A percentile compares a stretch with the other conserved stretches of the same genome.
These are phyloP conservation scores for Ia io DNA, from an alignment of 2,113 vertebrate species.

Conservation along the genomic window DNA sequence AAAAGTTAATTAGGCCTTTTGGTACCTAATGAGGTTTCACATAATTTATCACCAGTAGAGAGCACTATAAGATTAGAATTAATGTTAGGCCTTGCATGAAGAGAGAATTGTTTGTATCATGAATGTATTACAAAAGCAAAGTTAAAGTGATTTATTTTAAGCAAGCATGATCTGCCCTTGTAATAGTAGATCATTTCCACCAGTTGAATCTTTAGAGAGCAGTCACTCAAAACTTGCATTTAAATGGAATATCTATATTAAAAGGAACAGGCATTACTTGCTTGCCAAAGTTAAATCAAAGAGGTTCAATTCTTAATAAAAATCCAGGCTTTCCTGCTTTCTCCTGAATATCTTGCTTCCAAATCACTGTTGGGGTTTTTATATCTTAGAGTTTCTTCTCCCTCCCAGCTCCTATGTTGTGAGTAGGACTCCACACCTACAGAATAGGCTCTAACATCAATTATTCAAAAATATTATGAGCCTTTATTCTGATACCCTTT, in stretches of 20 bases:
- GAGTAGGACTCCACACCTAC: background rate
- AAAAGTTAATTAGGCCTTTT: slow-evolving; percentile 48
- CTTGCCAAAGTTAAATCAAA: slow-evolving; percentile 18
- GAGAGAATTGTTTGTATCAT: slow-evolving; percentile 56
- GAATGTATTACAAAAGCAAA: slow-evolving; percentile 54
- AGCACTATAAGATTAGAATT: slow-evolving; percentile 83
- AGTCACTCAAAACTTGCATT: slow-evolving; percentile 60
- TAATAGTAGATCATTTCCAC: slow-evolving; percentile 69
- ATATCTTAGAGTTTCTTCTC: background rate
- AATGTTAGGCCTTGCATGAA: slow-evolving; percentile 63
- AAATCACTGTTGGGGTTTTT: background rate
- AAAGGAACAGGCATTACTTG: slow-evolving; percentile 46
- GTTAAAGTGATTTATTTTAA: slow-evolving; percentile 73
- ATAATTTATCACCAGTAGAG: slow-evolving; percentile 84
- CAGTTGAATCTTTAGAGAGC: slow-evolving; percentile 60
- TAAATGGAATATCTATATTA: slow-evolving; percentile 59
- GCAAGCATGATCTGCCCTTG: slow-evolving; percentile 53
- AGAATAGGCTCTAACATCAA: background rate
- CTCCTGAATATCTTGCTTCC: slow-evolving; percentile 17
- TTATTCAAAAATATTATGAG: background rate
- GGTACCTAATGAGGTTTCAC: slow-evolving; percentile 71
- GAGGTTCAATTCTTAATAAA: slow-evolving; percentile 19
- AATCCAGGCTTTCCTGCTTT: slow-evolving; percentile 14
- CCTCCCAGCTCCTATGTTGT: background rate
- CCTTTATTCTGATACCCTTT: background rate